Evolutionary conservation across 2,888 invertebrate species (phyloP), one percentile per base, ranked within the genome.

Genomic region (Scrobipalpa atriplicella): DNA sequence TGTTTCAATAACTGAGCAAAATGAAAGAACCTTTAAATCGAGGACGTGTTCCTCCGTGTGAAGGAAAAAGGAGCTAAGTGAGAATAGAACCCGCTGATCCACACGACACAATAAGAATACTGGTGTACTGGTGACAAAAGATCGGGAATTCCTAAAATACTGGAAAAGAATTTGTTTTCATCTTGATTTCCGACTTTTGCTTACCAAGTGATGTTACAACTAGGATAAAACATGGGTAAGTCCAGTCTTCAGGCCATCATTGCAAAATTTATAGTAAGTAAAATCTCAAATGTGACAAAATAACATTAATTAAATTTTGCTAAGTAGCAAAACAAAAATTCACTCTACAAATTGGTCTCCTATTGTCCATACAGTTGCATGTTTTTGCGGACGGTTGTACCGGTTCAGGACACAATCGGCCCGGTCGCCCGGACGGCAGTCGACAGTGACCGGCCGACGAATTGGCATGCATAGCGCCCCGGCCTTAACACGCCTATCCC

Each of bases 401-500:
- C 43, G 13, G 52, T 76, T 88, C 83, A 29, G 19, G 41, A 19
- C 62, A 38, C 60, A 19, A 70, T 71, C 71, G 71, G 70, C 64
- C 71, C 72, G 70, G 69, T 69, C 70, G 71, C 75, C 71, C 72
- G 70, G 69, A 69, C 70, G 71, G 75, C 73, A 82, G 79, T 83
- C 83, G 78, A 78, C 78, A 75, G 75, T 78, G 84, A 83, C 83
- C 83, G 78, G 80, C 75, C 80, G 82, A 82, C 80, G 85, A 56
- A 89, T 90, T 90, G 89, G 88, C 90, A 90, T 90, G 89, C 90
- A 90, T 90, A 89, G 87, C 87, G 83, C 81, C 80, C 75, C 73
- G 75, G 83, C 84, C 88, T 90, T 89, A 89, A 90, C 87, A 86
- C 85, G 85, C 85, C 87, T 85, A 84, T 85, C 80, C 84, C 21